A percentile compares a stretch with the other conserved stretches of the same genome.
Conservation (phyloP, 2,797 vertebrate genomes). For the Pangasius krempfi region DNA sequence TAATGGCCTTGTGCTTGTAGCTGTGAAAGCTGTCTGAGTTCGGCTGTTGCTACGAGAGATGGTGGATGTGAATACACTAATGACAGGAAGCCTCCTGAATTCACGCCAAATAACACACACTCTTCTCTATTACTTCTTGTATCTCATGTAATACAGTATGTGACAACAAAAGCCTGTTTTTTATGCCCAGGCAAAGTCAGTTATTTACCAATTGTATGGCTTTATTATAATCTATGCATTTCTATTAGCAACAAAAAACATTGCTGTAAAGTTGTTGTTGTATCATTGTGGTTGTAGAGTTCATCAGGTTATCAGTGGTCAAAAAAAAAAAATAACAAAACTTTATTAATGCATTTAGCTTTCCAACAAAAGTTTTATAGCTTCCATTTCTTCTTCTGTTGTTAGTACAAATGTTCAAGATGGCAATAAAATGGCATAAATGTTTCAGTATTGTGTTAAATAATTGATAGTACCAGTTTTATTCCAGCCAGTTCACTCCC, state of each 20-base stretch:
- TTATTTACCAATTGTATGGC: background rate
- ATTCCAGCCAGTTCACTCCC: conserved; percentile 69
- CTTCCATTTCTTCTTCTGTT: conserved; percentile 5
- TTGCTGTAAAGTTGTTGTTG: background rate
- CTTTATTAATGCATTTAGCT: background rate
- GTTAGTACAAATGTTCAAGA: conserved; percentile 56
- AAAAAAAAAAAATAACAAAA: background rate
- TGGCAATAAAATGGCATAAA: conserved; percentile 76
- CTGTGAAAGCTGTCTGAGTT: conserved; percentile 48
- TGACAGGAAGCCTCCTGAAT: conserved; percentile 29
- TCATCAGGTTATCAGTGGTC: background rate
- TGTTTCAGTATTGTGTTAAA: conserved; percentile 74
- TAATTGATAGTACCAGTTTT: conserved; percentile 77
- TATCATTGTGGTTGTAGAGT: background rate
- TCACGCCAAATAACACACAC: conserved; percentile 20
- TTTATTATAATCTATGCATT: background rate
- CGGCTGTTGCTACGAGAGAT: conserved; percentile 41
- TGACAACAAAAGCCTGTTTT: background rate
- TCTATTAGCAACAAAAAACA: background rate
- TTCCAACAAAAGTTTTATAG: background rate
- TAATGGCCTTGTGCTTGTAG: conserved; percentile 47
- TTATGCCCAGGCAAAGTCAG: background rate
- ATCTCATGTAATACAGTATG: conserved; percentile 1
- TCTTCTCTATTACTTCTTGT: conserved; percentile 20
- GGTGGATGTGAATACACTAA: conserved; percentile 36